Percentiles rank a stretch among this genome's conserved stretches.
These are phyloP conservation scores for Brachionus plicatilis DNA, from an alignment of 1,140 invertebrate species.

Conservation along the genomic window DNA sequence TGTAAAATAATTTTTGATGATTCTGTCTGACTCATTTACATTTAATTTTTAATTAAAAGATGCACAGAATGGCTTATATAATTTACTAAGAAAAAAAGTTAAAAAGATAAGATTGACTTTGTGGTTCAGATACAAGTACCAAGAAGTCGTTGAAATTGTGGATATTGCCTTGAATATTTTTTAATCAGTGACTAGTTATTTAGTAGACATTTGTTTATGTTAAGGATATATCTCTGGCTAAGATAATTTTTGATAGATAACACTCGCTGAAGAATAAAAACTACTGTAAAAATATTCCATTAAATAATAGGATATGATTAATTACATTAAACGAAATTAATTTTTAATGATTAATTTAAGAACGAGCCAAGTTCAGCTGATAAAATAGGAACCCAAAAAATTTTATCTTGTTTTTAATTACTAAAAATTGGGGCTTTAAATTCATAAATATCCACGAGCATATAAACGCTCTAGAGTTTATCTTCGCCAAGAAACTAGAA, in stretches of 20 bases:
- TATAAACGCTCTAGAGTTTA: slow-evolving; percentile 12
- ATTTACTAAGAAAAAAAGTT: neutral
- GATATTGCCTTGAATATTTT: neutral
- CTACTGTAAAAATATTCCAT: neutral
- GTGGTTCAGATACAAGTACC: no score
- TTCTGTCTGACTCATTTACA: no score
- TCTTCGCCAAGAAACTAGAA: neutral
- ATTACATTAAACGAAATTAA: neutral
- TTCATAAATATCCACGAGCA: slow-evolving; percentile 4
- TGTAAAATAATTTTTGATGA: no score
- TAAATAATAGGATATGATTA: neutral
- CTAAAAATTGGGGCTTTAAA: slow-evolving; percentile 13
- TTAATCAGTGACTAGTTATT: neutral
- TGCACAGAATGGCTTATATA: no score
- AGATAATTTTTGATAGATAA: neutral
- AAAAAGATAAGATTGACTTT: no score
- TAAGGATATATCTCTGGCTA: neutral
- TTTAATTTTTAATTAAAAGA: no score
- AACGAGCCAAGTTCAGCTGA: slow-evolving; percentile 9
- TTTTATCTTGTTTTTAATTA: neutral
- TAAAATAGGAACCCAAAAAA: slow-evolving; percentile 7
- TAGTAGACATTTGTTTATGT: neutral
- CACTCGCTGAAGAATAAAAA: neutral
- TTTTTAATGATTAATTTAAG: neutral
- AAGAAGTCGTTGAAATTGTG: neutral